Conservation (phyloP, 2,113 vertebrate species). For the Pteruthius melanotis region DNA sequence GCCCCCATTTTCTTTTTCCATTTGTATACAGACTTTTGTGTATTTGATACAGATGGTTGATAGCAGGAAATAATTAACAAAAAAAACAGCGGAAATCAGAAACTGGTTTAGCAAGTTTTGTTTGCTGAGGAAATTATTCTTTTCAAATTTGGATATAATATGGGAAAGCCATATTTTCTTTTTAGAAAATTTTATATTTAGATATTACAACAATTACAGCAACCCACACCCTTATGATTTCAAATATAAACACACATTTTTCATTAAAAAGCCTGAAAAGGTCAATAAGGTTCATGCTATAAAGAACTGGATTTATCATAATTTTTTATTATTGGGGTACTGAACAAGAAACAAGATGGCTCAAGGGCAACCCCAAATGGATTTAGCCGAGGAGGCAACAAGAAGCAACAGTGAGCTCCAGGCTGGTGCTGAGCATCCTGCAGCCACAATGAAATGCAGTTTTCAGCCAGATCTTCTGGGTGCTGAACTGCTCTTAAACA, state of each 20-base stretch:
- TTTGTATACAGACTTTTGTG: not conserved
- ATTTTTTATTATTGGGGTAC: not conserved
- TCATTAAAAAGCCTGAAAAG: not conserved
- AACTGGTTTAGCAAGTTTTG: not conserved
- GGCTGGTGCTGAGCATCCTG: not conserved
- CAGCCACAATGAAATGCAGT: not conserved
- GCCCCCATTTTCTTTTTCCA: not conserved
- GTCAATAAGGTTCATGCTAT: not conserved
- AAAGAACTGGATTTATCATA: not conserved
- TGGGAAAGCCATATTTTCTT: not conserved
- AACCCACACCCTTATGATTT: not conserved
- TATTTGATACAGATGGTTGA: not conserved
- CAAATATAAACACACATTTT: not conserved
- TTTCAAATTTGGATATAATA: not conserved
- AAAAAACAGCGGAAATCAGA: not conserved
- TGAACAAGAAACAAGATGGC: not conserved
- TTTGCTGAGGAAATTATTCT: not conserved
- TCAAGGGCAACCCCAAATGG: not conserved
- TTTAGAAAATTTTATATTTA: not conserved
- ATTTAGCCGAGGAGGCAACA: not conserved
- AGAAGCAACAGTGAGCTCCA: not conserved
- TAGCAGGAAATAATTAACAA: not conserved
- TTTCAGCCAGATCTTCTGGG: not conserved
- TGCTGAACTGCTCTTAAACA: not conserved
- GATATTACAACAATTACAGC: not conserved